Conservation (phyloP, 2,113 vertebrate genomes). For the Trachemys scripta region DNA sequence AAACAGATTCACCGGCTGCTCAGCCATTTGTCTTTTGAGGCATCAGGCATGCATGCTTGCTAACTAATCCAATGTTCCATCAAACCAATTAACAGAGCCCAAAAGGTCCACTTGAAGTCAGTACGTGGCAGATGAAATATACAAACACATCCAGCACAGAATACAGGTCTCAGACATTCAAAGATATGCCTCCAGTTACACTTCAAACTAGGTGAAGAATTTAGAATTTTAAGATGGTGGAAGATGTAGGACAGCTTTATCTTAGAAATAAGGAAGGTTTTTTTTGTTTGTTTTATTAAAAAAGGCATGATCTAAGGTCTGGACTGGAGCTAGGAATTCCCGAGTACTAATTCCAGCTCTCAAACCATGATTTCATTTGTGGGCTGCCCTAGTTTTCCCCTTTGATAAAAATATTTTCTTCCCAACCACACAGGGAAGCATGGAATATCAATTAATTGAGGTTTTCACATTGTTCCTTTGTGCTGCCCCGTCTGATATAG, state of each 20-base stretch:
- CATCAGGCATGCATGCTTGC: rapidly evolving
- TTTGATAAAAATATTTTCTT: rapidly evolving
- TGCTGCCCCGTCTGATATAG: not conserved
- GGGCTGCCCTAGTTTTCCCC: rapidly evolving
- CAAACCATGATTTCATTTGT: rapidly evolving
- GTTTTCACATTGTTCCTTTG: rapidly evolving
- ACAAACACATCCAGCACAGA: rapidly evolving
- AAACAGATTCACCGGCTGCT: not conserved
- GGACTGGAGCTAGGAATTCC: rapidly evolving
- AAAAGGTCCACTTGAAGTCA: not conserved
- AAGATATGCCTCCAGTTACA: not conserved
- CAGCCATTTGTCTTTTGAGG: not conserved
- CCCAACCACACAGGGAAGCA: rapidly evolving
- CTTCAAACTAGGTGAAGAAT: not conserved
- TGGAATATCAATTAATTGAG: not conserved
- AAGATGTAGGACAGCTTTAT: not conserved
- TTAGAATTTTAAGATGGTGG: too few species aligned
- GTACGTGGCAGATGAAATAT: rapidly evolving
- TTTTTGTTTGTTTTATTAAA: not conserved
- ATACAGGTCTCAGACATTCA: not conserved
- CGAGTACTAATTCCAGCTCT: not conserved
- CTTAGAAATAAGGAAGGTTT: not conserved
- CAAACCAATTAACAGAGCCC: not conserved
- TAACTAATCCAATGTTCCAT: not conserved
- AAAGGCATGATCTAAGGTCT: not conserved